Conservation (phyloP, 2,888 invertebrate genomes). For the Caenorhabditis afra region DNA sequence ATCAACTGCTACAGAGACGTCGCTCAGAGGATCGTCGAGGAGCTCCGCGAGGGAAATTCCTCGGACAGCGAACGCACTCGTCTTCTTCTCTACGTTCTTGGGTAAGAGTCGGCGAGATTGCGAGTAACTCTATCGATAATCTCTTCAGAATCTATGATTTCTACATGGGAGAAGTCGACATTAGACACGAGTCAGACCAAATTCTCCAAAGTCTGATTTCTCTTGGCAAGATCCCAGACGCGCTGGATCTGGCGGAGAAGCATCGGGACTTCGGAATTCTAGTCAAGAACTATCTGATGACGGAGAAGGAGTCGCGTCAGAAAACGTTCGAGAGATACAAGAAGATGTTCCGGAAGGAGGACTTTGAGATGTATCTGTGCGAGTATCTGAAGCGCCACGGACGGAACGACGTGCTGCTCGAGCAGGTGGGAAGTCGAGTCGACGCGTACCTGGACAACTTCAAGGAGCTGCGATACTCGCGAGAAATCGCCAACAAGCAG, state of each 20-base stretch:
- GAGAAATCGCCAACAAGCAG: constrained; percentile 55
- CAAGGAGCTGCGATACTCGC: constrained; percentile 52
- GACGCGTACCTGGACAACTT: constrained; percentile 57
- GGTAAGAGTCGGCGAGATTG: constrained; percentile 8
- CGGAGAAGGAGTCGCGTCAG: constrained; percentile 22
- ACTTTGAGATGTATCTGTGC: constrained; percentile 62
- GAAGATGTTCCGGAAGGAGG: constrained; percentile 37
- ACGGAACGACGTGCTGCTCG: constrained; percentile 38
- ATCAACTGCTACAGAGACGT: constrained; percentile 20
- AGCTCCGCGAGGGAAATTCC: constrained; percentile 14
- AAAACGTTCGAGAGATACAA: constrained; percentile 47
- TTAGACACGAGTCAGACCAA: constrained; percentile 29
- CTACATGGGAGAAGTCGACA: constrained; percentile 39
- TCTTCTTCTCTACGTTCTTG: constrained; percentile 11
- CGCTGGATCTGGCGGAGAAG: constrained; percentile 44
- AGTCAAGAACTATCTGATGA: constrained; percentile 30
- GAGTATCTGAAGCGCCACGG: constrained; percentile 50
- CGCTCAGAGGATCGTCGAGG: constrained; percentile 26
- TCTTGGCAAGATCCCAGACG: constrained; percentile 32
- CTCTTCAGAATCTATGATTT: constrained; percentile 48
- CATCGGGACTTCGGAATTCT: constrained; percentile 51
- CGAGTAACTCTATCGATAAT: too few species aligned
- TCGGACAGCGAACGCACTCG: constrained; percentile 52
- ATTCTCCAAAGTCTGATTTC: constrained; percentile 33
- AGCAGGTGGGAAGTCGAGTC: constrained; percentile 48